Conservation (phyloP, 2,888 invertebrate species). For the Drosophila cognata region DNA sequence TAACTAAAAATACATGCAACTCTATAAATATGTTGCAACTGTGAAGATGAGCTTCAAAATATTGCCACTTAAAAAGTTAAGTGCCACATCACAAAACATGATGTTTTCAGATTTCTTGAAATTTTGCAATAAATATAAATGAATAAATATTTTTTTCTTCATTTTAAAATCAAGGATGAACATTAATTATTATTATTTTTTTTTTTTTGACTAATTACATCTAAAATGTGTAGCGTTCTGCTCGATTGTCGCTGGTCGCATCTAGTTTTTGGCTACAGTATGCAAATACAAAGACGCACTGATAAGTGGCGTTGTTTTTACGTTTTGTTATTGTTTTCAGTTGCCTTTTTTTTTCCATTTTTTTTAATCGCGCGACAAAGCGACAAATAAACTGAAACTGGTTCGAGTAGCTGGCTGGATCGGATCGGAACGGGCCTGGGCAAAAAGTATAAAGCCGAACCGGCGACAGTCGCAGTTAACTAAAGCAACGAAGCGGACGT, state of each 20-base stretch:
- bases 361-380: constrained; percentile 53
- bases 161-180: background rate
- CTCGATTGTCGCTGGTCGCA: constrained; percentile 22
- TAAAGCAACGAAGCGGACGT: constrained; percentile 65
- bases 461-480: constrained; percentile 55
- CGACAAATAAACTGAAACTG: constrained; percentile 51
- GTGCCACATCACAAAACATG: too few relatives aligned
- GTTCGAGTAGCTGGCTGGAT: constrained; percentile 54
- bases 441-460: constrained; percentile 60
- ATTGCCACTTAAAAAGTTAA: background rate
- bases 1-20: fast-evolving
- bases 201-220: background rate
- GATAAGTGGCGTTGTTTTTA: constrained; percentile 46
- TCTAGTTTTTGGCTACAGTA: constrained; percentile 25
- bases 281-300: constrained; percentile 57
- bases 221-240: constrained; percentile 34
- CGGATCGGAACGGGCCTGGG: constrained; percentile 24
- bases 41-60: background rate
- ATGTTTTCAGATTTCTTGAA: background rate
- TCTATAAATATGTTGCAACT: background rate
- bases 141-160: background rate
- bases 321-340: constrained; percentile 30
- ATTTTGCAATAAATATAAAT: background rate
- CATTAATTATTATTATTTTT: background rate
- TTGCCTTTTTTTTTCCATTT: constrained; percentile 12